Conservation (phyloP, 2,888 invertebrate species). For the Podabrus alpinus region DNA sequence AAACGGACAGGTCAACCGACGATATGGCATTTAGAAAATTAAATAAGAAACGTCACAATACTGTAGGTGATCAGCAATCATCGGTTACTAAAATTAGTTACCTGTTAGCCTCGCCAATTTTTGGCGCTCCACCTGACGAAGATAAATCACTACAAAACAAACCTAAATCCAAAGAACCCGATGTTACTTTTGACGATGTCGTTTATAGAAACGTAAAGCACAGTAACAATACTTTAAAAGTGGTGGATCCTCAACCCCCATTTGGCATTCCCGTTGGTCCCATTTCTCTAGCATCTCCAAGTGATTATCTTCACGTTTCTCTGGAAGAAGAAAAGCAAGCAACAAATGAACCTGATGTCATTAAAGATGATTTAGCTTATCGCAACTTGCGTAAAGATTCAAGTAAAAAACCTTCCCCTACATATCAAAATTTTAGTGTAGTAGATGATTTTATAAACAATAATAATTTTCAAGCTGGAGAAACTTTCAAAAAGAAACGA, state of each 20-base stretch:
- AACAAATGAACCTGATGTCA: slow-evolving; percentile 76
- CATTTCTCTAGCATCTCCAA: slow-evolving; percentile 76
- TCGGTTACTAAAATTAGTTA: slow-evolving; percentile 66
- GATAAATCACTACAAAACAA: slow-evolving; percentile 47
- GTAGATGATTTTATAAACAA: slow-evolving; percentile 57
- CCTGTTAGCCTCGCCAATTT: slow-evolving; percentile 70
- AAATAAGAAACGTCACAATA: slow-evolving; percentile 63
- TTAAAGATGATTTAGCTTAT: slow-evolving; percentile 87
- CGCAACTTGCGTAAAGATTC: slow-evolving; percentile 82
- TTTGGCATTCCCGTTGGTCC: slow-evolving; percentile 90
- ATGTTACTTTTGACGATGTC: slow-evolving; percentile 82
- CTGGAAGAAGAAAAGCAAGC: slow-evolving; percentile 69
- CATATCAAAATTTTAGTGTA: slow-evolving; percentile 51
- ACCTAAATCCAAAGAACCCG: slow-evolving; percentile 68
- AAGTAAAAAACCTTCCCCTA: slow-evolving; percentile 59
- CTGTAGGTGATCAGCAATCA: slow-evolving; percentile 56
- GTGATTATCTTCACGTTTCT: slow-evolving; percentile 81
- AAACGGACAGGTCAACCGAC: slow-evolving; percentile 71
- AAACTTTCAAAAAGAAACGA: slow-evolving; percentile 71
- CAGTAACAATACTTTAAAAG: slow-evolving; percentile 72
- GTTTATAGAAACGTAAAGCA: slow-evolving; percentile 80
- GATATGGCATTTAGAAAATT: slow-evolving; percentile 81
- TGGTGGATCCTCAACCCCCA: slow-evolving; percentile 82
- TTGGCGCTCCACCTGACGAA: slow-evolving; percentile 61
- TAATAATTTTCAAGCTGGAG: slow-evolving; percentile 54